Evolutionary conservation across 2,797 vertebrate species (phyloP).

Genomic region (Loriculus beryllinus): DNA sequence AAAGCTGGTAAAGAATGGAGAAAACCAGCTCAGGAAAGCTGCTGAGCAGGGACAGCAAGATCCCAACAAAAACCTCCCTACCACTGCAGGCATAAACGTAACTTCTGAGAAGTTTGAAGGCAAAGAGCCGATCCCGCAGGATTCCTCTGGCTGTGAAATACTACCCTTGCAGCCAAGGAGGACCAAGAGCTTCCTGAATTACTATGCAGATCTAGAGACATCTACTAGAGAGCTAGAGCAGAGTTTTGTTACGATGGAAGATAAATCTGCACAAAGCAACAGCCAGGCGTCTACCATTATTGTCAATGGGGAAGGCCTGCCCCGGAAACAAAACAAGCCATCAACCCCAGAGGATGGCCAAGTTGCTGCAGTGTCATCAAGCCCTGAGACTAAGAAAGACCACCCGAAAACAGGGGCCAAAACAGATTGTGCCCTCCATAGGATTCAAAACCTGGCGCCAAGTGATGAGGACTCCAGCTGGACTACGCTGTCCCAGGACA

Average conservation of each 20-base stretch:
- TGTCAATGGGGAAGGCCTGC: constrained; percentile 78
- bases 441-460: constrained; percentile 93
- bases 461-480: constrained; percentile 98
- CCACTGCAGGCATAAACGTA: constrained; percentile 76
- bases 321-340: constrained; percentile 72
- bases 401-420: constrained; percentile 88
- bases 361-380: constrained; percentile 74
- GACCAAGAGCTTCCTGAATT: constrained; percentile 95
- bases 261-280: constrained; percentile 76
- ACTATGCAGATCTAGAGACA: constrained; percentile 83
- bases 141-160: constrained; percentile 77
- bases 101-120: constrained; percentile 87
- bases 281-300: constrained; percentile 72
- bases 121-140: constrained; percentile 78
- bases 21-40: constrained; percentile 94
- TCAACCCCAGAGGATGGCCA: constrained; percentile 78
- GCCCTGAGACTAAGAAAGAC: constrained; percentile 86
- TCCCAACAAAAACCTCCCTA: constrained; percentile 83
- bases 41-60: constrained; percentile 87
- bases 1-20: constrained; percentile 95
- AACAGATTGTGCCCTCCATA: constrained; percentile 88
- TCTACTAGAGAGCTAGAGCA: constrained; percentile 74
- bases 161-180: constrained; percentile 78
- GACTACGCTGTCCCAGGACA: constrained; percentile 96
- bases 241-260: constrained; percentile 54